Base-by-base conservation (phyloP, 64 coral and sea anemone species). In the Montipora efflorescens region DNA sequence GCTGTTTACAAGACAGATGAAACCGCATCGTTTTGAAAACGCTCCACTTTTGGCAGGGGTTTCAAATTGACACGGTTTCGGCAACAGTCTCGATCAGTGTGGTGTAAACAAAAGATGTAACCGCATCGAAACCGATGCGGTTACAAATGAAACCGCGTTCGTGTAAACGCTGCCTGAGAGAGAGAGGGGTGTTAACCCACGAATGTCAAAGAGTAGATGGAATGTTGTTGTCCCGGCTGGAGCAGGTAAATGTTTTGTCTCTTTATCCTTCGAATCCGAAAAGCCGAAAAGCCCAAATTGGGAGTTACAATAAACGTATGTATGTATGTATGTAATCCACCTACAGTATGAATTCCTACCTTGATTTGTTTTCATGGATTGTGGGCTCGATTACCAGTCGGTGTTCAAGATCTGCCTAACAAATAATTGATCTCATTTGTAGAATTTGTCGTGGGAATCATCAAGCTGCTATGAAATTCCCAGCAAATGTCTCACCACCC, bases 401-500 rank as follows among this genome's bases (percentile, higher is more conserved):
- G 64, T 67, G 64, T 67, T 14, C 64, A 15, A 67, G 7, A 67
- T 67, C 64, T 67, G 64, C 64, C 13, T 67, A 67, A 67, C 64
- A 67, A 67, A 67, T 67, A 67, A 67, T 67, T 67, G 64, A 67
- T 67, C 64, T 14, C 64, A 67, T 67, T 67, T 67, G 64, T 67
- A 67, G 64, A 67, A 67, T 0, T 67, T 67, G 64, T 67, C 3
- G 9, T 67, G 64, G 64, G 64, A 67, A 67, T 0, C 64, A 67
- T 67, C 64, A 67, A 19, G 64, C 64, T 67, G 13, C 11, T 15
- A 8, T 67, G 0, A 67, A 67, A 67, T 67, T 67, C 64, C 4
- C 0, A 16, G 64, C 64, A 67, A 19, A 67, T 67, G 64, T 67
- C 6, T 67, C 64, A 19, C 64, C 64, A 15, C 36, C 64, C 64